phyloP scores from a whole-genome alignment of 1,140 invertebrate species.

The Trypoxylus dichotomus region DNA sequence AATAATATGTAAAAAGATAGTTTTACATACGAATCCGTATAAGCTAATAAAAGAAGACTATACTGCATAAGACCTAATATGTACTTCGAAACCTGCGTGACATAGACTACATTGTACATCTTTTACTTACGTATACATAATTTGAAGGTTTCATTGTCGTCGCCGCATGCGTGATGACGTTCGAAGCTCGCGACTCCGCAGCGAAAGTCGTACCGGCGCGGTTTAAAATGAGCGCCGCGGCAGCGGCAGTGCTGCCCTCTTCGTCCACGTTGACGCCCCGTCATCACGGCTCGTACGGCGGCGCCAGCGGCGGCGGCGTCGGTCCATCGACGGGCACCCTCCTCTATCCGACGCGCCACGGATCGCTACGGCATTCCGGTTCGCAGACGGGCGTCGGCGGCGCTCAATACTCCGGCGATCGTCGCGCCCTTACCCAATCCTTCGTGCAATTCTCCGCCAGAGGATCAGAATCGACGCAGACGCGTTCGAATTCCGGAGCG shows the following conservation, averaged over 20 bases:
- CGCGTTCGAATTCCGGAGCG: constrained; percentile 24
- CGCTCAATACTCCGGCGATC: constrained; percentile 47
- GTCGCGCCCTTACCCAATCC: constrained; percentile 68
- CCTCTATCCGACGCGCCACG: constrained; percentile 35
- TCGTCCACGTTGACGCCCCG: constrained; percentile 27
- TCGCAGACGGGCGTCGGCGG: constrained; percentile 52
- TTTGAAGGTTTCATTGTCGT: constrained; percentile 83
- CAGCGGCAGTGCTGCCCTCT: constrained; percentile 34
- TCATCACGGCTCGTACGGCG: constrained; percentile 17
- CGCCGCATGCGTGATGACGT: constrained; percentile 93
- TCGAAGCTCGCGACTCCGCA: constrained; percentile 84
- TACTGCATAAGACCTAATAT: too few relatives aligned
- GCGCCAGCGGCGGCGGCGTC: neutral
- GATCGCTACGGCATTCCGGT: constrained; percentile 46
- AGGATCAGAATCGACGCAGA: constrained; percentile 52
- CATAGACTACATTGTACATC: too few relatives aligned
- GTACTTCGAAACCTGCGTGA: too few relatives aligned
- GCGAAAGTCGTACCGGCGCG: constrained; percentile 83
- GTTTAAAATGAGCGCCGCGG: constrained; percentile 62
- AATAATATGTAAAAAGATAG: too few relatives aligned
- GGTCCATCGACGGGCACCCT: neutral
- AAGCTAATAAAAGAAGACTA: too few relatives aligned
- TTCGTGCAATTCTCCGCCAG: constrained; percentile 69
- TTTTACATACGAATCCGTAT: too few relatives aligned
- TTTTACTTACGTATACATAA: too few relatives aligned